These are phyloP conservation scores for Danionella cerebrum DNA, from an alignment of 2,113 vertebrate species.

Conservation along the genomic window DNA sequence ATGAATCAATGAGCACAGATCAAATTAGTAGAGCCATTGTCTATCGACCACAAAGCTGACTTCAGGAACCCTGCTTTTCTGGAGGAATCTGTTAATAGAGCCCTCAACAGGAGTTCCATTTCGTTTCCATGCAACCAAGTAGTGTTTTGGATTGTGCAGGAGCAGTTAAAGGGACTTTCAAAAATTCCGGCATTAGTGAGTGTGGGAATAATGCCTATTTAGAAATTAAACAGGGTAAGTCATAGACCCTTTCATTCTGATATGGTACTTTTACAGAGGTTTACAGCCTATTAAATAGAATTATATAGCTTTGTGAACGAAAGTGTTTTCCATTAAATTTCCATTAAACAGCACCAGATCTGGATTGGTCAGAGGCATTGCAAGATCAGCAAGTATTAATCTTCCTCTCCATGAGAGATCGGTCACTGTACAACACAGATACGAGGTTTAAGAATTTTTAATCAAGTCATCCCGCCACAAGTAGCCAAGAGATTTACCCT, in stretches of 20 bases:
- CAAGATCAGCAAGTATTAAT: neutral
- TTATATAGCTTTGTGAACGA: no score
- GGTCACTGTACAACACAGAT: constrained; percentile 4
- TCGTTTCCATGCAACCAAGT: neutral
- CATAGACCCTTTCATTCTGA: neutral
- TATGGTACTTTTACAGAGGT: neutral
- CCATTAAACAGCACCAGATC: neutral
- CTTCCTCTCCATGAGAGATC: neutral
- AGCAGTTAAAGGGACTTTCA: neutral
- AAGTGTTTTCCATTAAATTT: no score
- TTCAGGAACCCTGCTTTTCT: neutral
- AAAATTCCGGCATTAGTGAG: neutral
- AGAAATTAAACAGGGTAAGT: neutral
- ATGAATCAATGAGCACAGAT: constrained; percentile 39
- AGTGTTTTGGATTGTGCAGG: neutral
- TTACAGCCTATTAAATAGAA: neutral
- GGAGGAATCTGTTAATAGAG: neutral
- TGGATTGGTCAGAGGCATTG: neutral
- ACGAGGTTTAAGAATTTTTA: constrained; percentile 32
- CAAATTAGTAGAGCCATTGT: constrained; percentile 35
- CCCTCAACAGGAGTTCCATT: neutral
- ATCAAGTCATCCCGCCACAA: constrained; percentile 29
- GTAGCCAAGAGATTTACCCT: neutral
- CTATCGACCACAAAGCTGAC: neutral
- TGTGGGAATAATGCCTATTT: neutral